A percentile compares a stretch with the other conserved stretches of the same genome.
Conservation (phyloP, 2,888 invertebrate species). For the Caenorhabditis virilis region DNA sequence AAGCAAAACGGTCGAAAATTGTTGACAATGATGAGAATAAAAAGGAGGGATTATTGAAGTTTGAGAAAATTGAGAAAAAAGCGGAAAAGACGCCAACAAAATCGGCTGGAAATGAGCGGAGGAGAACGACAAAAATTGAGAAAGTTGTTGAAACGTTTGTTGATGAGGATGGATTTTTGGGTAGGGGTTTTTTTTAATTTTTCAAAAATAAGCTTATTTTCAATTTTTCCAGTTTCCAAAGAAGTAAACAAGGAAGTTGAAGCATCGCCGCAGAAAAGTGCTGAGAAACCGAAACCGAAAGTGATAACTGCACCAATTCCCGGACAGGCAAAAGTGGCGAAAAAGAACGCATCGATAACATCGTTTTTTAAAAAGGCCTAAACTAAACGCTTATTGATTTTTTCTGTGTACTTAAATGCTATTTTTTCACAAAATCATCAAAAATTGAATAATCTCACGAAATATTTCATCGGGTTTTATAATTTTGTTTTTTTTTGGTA, state of each 20-base stretch:
- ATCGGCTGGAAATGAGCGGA: neutral
- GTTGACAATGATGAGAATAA: conserved; percentile 25
- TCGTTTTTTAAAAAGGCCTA: conserved; percentile 39
- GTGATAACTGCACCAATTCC: conserved; percentile 24
- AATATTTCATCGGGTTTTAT: too few relatives aligned
- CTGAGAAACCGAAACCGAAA: conserved; percentile 6
- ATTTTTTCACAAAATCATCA: too few relatives aligned
- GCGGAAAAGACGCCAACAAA: neutral
- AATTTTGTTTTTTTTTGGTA: too few relatives aligned
- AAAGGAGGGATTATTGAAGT: neutral
- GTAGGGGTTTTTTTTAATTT: conserved; percentile 5
- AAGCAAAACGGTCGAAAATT: conserved; percentile 9
- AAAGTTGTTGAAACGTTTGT: conserved; percentile 36
- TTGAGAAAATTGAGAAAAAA: conserved; percentile 3
- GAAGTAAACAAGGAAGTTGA: conserved; percentile 26
- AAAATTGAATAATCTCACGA: too few relatives aligned
- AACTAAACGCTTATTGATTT: too few relatives aligned
- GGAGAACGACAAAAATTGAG: conserved; percentile 11
- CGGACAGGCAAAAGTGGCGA: conserved; percentile 14
- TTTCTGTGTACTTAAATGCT: too few relatives aligned
- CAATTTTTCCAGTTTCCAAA: conserved; percentile 25
- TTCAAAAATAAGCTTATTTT: neutral
- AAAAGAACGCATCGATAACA: conserved; percentile 33
- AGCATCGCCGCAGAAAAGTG: conserved; percentile 16
- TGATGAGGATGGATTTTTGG: conserved; percentile 42